Conservation (phyloP, 2,888 invertebrate genomes). For the Zaprionus lineosus region DNA sequence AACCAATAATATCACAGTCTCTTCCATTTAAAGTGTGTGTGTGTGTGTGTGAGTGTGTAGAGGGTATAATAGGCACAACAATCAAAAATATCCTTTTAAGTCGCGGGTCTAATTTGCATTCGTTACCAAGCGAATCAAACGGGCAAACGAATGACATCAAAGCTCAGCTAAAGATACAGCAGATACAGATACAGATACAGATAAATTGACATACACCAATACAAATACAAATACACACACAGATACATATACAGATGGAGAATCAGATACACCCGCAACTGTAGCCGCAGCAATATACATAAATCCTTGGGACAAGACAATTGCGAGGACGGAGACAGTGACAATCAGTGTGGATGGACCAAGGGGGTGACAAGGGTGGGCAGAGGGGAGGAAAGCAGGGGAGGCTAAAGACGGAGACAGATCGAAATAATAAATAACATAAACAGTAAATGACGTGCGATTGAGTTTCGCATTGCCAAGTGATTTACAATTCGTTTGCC, state of each 20-base stretch:
- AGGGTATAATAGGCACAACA: slow-evolving; percentile 43
- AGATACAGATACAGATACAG: slow-evolving; percentile 14
- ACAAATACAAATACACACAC: neutral
- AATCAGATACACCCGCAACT: slow-evolving; percentile 48
- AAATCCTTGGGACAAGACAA: slow-evolving; percentile 68
- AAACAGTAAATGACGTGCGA: slow-evolving; percentile 76
- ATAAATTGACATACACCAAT: neutral
- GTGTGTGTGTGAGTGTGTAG: too few species aligned
- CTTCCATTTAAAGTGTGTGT: too few species aligned
- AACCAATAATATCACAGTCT: too few species aligned
- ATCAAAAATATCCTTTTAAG: slow-evolving; percentile 69
- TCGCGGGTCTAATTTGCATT: slow-evolving; percentile 67
- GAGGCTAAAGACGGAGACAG: slow-evolving; percentile 9
- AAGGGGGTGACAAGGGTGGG: too few species aligned
- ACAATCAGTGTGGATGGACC: too few species aligned
- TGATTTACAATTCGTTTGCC: slow-evolving; percentile 77
- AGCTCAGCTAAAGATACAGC: neutral
- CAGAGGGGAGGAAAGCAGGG: too few species aligned
- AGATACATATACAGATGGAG: neutral
- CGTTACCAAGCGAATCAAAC: neutral
- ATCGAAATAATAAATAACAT: slow-evolving; percentile 71
- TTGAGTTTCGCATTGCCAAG: slow-evolving; percentile 78
- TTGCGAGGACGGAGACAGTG: slow-evolving; percentile 15
- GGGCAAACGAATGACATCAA: slow-evolving; percentile 64
- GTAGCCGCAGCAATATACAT: slow-evolving; percentile 57